Conservation (phyloP, 2,888 invertebrate species). For the Leucophenga maculata region DNA sequence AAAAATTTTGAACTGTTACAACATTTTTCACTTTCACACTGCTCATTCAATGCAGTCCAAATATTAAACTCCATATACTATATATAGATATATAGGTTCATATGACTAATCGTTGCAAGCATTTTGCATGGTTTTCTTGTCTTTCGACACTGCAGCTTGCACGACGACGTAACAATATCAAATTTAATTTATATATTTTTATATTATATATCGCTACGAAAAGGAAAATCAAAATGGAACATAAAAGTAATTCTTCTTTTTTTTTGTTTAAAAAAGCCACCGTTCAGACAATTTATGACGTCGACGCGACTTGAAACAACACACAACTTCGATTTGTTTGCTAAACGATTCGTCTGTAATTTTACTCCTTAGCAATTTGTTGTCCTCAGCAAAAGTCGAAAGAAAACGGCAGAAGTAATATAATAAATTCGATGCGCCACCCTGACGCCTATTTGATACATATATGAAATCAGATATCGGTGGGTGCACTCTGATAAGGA, state of each 20-base stretch:
- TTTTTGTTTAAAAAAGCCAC: too few relatives aligned
- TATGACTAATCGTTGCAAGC: slow-evolving; percentile 53
- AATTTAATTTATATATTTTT: slow-evolving; percentile 40
- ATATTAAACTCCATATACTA: too few relatives aligned
- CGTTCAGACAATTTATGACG: slow-evolving; percentile 12
- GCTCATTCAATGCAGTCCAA: slow-evolving; percentile 42
- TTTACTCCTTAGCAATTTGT: slow-evolving; percentile 59
- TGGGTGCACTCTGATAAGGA: slow-evolving; percentile 41
- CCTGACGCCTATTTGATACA: slow-evolving; percentile 50
- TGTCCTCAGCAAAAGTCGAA: slow-evolving; percentile 51
- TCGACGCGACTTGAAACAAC: not conserved
- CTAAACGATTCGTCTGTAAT: slow-evolving; percentile 39
- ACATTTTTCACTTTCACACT: slow-evolving; percentile 47
- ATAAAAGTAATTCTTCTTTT: too few relatives aligned
- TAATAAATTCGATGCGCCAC: slow-evolving; percentile 61
- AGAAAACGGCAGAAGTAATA: not conserved
- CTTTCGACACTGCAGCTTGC: slow-evolving; percentile 56
- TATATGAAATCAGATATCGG: slow-evolving; percentile 46
- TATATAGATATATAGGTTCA: too few relatives aligned
- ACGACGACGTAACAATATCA: slow-evolving; percentile 49
- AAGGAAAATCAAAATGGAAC: not conserved
- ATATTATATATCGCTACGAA: not conserved
- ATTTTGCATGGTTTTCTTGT: not conserved
- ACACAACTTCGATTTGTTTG: not conserved
- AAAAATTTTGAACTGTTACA: not conserved